phyloP scores from a whole-genome alignment of 2,797 vertebrate species.

The Rhinoraja longicauda region DNA sequence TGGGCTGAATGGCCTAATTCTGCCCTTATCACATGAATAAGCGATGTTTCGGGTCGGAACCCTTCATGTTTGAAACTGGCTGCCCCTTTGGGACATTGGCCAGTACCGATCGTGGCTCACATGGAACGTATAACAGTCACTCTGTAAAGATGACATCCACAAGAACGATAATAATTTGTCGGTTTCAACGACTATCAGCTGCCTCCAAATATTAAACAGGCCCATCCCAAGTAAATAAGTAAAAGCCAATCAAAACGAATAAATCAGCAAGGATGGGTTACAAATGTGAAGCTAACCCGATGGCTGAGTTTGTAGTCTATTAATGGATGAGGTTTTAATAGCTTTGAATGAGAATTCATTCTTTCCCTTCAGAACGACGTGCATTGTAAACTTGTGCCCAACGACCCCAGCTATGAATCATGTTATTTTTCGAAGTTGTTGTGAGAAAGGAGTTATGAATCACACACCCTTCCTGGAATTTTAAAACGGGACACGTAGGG shows the following conservation, averaged over 20 bases:
- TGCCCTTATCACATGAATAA: too few relatives aligned
- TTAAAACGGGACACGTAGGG: neutral
- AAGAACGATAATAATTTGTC: neutral
- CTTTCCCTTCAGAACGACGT: neutral
- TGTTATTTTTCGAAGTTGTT: slow-evolving; percentile 20
- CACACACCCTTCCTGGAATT: slow-evolving; percentile 36
- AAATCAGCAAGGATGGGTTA: neutral
- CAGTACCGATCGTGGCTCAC: neutral
- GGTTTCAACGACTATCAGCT: neutral
- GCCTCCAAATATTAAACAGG: neutral
- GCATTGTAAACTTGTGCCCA: neutral
- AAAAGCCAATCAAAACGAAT: neutral
- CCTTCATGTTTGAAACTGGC: neutral
- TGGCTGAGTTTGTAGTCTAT: neutral
- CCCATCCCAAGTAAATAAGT: neutral
- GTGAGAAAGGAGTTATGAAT: slow-evolving; percentile 2
- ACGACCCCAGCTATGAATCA: neutral
- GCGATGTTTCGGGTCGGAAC: too few relatives aligned
- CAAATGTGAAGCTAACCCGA: neutral
- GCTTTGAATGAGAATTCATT: neutral
- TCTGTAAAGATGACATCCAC: neutral
- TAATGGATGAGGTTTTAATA: neutral
- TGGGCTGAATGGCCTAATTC: too few relatives aligned
- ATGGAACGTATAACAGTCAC: neutral
- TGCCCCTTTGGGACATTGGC: neutral